phyloP scores from a whole-genome alignment of 1,140 invertebrate species.

The Hylaeus anthracinus region DNA sequence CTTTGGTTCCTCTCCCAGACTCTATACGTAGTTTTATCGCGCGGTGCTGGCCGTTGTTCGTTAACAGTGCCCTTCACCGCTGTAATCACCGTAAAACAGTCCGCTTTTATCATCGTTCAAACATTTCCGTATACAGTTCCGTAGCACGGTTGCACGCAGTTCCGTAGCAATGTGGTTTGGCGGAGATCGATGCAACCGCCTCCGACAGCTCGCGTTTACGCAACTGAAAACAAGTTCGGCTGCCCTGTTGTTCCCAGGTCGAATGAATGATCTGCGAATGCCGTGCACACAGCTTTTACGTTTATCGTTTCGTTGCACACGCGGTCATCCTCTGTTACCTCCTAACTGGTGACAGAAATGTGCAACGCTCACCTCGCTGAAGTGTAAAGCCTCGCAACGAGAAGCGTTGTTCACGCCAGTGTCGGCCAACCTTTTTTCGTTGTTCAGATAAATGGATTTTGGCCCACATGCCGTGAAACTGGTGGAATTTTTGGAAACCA shows the following conservation, averaged over 20 bases:
- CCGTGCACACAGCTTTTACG: slow-evolving; percentile 31
- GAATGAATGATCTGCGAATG: slow-evolving; percentile 47
- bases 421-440: no score
- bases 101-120: slow-evolving; percentile 59
- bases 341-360: slow-evolving; percentile 29
- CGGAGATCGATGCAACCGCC: slow-evolving; percentile 11
- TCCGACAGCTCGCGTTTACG: slow-evolving; percentile 21
- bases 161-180: slow-evolving; percentile 36
- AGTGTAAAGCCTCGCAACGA: slow-evolving; percentile 28
- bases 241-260: slow-evolving; percentile 45
- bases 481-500: no score
- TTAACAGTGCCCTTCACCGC: slow-evolving; percentile 58
- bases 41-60: slow-evolving; percentile 34
- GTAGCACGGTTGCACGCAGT: slow-evolving; percentile 22
- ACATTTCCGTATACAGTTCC: slow-evolving; percentile 48
- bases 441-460: no score
- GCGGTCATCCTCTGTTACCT: neutral
- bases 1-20: neutral
- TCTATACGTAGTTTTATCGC: slow-evolving; percentile 49
- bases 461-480: no score
- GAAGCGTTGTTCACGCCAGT: slow-evolving; percentile 26
- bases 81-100: slow-evolving; percentile 63
- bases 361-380: slow-evolving; percentile 1
- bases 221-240: slow-evolving; percentile 48
- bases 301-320: slow-evolving; percentile 39